phyloP scores from a whole-genome alignment of 2,888 invertebrate genomes.

The Exephanes ischioxanthus region DNA sequence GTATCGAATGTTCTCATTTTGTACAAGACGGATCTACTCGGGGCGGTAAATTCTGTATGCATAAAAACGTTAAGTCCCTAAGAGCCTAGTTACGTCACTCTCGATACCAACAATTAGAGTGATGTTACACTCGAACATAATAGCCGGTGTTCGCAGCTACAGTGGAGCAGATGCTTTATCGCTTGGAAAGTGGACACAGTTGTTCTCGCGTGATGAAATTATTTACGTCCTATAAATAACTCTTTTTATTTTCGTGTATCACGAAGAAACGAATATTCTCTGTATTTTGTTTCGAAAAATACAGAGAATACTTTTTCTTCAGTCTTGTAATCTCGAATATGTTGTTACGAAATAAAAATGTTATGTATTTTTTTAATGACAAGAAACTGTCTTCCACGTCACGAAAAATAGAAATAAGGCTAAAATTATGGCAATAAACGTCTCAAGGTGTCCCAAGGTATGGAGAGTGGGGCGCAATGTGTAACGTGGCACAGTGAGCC shows the following conservation, averaged over 20 bases:
- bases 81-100: background rate
- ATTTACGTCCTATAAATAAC: constrained; percentile 40
- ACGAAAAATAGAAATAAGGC: too few species aligned
- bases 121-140: background rate
- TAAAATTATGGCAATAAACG: too few species aligned
- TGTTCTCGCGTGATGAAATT: constrained; percentile 39
- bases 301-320: too few species aligned
- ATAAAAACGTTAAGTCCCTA: constrained; percentile 2
- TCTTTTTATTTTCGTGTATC: background rate
- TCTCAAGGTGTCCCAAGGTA: too few species aligned
- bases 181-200: constrained; percentile 4
- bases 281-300: too few species aligned
- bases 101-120: background rate
- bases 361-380: too few species aligned
- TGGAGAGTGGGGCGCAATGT: too few species aligned
- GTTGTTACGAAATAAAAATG: too few species aligned
- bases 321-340: too few species aligned
- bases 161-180: background rate
- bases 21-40: background rate
- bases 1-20: background rate
- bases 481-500: too few species aligned
- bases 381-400: too few species aligned
- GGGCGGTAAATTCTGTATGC: constrained; percentile 1
- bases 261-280: constrained; percentile 5
- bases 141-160: background rate